Evolutionary conservation across 1,140 invertebrate genomes (phyloP), one percentile per base, ranked within the genome.

Genomic region (Drosophila yakuba): DNA sequence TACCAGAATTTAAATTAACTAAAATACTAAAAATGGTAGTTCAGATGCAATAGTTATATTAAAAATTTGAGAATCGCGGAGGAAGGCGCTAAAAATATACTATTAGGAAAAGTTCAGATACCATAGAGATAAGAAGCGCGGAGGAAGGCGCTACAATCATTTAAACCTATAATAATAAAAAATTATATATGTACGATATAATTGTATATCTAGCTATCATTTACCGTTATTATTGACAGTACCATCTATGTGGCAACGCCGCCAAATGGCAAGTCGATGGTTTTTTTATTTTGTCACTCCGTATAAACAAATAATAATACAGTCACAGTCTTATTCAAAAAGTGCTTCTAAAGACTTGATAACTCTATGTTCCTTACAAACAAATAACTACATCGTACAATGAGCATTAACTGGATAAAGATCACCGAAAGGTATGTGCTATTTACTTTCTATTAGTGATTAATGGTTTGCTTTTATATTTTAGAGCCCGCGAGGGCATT

Each of bases 401-500:
- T 91, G 91, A 91, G 89, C 62, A 91, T 92, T 15, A 91, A 92
- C 59, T 92, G 91, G 91, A 92, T 92, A 32, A 92, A 92, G 71
- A 92, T 92, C 23, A 92, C 91, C 3, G 91, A 92, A 35, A 72
- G 91, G 91, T 91, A 69, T 62, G 32, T 4, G 15, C 6, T 28
- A 10, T 17, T 69, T 44, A 3, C 1, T 8, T n/a, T 8, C 2
- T 14, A 15, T 14, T 47, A 5, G 11, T 2, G 5, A 15, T 4
- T 15, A 35, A 1, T 51, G n/a, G 0, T 5, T 20, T 11, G 43
- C 8, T 17, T 38, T 7, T 20, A 32, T 4, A 2, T n/a, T 11
- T 6, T n/a, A 92, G 91, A 28, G 91, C 91, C 41, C 89, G 91
- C 4, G 91, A 92, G 58, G 91, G 91, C 25, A 92, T 92, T n/a